Evolutionary conservation across 1,140 invertebrate genomes (phyloP), one percentile per base, ranked within the genome.

Genomic region (Cryptotermes secundus): DNA sequence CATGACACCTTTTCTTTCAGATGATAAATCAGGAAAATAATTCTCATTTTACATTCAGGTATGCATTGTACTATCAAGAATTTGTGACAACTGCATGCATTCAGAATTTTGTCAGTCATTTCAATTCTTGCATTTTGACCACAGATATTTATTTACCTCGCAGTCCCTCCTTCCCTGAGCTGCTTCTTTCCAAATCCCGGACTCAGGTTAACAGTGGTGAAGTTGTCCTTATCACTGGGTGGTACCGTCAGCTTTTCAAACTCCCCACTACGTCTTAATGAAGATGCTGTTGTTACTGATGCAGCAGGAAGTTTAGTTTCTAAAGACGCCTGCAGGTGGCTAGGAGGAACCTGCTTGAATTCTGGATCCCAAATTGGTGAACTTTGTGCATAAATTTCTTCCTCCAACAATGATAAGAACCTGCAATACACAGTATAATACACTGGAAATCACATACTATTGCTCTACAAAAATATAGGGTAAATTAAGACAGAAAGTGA

Each of bases 301-400:
- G 86, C 84, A 72, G 85, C 9, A 85, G 65, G 81, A 81, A 85
- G 45, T 34, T 80, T 88, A 36, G 83, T 86, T 59, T 89, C 86
- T n/a, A 89, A 85, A 22, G 87, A 45, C 81, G 90, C 88, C 45
- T 93, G 92, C 16, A 95, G 88, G 88, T 95, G 95, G 19, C 92
- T 90, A 3, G 95, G 94, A 7, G 93, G 92, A 81, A 92, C 91
- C 86, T 94, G 94, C 87, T 95, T 96, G 87, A 96, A 98, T 38
- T 97, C 96, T 0, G 95, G 93, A 90, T 99, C 96, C 97, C 97
- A 99, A 84, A 99, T 98, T 0, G 97, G 97, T 0, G 97, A 98
- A 86, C 92, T 95, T 45, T 94, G 91, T 31, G 94, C 94, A 89
- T 97, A 96, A 72, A 99, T 94, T 88, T 99, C 97, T 84, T 95